Evolutionary conservation across 1,140 invertebrate genomes (phyloP).

Genomic region (Scaptomyza montana): DNA sequence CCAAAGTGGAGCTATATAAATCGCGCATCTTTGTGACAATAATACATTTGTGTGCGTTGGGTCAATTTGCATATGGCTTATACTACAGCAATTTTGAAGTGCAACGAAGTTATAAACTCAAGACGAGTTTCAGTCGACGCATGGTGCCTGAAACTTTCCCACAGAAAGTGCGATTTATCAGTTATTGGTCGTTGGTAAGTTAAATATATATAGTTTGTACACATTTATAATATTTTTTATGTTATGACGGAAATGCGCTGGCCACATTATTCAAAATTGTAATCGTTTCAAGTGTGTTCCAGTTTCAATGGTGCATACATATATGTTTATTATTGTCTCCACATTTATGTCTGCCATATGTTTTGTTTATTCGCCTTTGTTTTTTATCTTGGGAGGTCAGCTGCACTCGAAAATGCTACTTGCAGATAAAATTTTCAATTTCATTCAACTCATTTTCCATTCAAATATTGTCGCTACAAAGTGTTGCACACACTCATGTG

Average conservation of each 20-base stretch:
- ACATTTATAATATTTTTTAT: constrained; percentile 36
- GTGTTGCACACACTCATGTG: constrained; percentile 14
- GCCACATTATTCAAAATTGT: constrained; percentile 13
- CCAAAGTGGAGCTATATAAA: constrained; percentile 83
- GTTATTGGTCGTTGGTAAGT: constrained; percentile 86
- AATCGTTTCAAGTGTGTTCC: constrained; percentile 63
- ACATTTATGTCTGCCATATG: constrained; percentile 75
- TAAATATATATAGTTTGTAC: constrained; percentile 1
- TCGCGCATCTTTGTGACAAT: constrained; percentile 82
- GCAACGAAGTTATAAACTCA: constrained; percentile 74
- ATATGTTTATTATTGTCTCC: constrained; percentile 53
- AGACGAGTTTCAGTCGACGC: constrained; percentile 62
- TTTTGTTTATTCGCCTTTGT: constrained; percentile 46
- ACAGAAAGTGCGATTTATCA: constrained; percentile 85
- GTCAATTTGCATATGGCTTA: constrained; percentile 78
- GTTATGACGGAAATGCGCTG: constrained; percentile 42
- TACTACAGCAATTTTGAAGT: constrained; percentile 78
- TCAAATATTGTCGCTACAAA: constrained; percentile 57
- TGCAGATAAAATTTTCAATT: constrained; percentile 34
- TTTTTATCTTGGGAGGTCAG: constrained; percentile 52
- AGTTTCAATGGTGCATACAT: constrained; percentile 10
- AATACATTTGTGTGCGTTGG: constrained; percentile 78
- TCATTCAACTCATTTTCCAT: constrained; percentile 40
- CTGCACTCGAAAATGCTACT: constrained; percentile 15
- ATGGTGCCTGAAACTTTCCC: constrained; percentile 73